phyloP scores from a whole-genome alignment of 2,888 invertebrate species.

The Microplitis manilae region DNA sequence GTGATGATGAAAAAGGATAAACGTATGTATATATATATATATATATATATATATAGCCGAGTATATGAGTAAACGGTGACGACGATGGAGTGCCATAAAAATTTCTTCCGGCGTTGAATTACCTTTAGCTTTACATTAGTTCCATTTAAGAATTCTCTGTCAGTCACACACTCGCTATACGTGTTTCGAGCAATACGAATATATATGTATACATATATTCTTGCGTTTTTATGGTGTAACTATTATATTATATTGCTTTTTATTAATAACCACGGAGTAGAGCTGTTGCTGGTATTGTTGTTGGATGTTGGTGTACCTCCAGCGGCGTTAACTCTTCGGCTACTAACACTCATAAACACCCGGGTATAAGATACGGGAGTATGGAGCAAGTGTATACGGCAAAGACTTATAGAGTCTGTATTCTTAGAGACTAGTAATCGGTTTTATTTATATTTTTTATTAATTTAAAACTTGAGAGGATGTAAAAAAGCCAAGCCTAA shows the following conservation, averaged over 20 bases:
- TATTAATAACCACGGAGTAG: conserved; percentile 20
- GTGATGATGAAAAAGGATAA: conserved; percentile 9
- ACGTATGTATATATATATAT: conserved; percentile 29
- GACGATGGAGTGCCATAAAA: conserved; percentile 60
- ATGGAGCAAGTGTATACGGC: neutral
- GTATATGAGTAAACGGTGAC: conserved; percentile 32
- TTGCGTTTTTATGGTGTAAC: conserved; percentile 27
- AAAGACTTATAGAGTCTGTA: neutral
- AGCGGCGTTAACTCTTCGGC: conserved; percentile 15
- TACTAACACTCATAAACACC: conserved; percentile 17
- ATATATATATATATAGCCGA: conserved; percentile 18
- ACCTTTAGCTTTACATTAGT: conserved; percentile 36
- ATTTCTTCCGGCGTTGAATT: conserved; percentile 62
- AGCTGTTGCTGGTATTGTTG: conserved; percentile 39
- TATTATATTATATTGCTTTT: conserved; percentile 3
- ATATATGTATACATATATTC: conserved; percentile 12
- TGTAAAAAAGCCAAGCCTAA: conserved; percentile 50
- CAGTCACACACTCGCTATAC: conserved; percentile 16
- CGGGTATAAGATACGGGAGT: neutral
- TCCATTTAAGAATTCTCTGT: conserved; percentile 17
- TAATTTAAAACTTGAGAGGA: conserved; percentile 26
- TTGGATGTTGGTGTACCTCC: conserved; percentile 38
- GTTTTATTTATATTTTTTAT: conserved; percentile 22
- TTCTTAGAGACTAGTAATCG: conserved; percentile 1
- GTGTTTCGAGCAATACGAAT: conserved; percentile 2